Conservation (phyloP, 2,797 vertebrate genomes). For the Anguilla megastoma region DNA sequence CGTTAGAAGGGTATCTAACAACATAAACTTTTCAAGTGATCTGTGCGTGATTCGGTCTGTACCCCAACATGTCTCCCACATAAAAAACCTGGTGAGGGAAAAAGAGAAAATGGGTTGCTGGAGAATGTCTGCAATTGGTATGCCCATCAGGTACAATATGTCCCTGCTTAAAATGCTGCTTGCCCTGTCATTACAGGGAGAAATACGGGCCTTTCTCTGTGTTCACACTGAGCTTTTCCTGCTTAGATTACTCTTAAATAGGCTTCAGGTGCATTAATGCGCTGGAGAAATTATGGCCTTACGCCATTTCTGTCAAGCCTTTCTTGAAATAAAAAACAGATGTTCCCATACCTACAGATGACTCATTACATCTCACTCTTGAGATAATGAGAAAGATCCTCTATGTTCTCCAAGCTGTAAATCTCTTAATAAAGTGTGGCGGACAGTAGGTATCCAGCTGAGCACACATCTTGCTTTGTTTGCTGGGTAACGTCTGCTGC, state of each 20-base stretch:
- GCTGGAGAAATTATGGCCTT: neutral
- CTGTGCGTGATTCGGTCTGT: neutral
- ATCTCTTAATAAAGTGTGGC: neutral
- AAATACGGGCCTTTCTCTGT: neutral
- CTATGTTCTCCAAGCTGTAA: conserved; percentile 6
- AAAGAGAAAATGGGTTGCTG: neutral
- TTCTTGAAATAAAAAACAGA: neutral
- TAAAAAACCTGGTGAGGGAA: neutral
- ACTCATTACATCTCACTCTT: neutral
- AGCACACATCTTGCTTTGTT: conserved; percentile 1
- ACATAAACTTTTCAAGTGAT: neutral
- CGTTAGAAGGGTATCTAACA: neutral
- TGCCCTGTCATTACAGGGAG: neutral
- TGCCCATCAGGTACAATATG: neutral
- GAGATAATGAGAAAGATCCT: conserved; percentile 36
- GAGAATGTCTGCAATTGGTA: neutral
- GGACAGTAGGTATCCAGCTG: neutral
- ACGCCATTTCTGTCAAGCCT: neutral
- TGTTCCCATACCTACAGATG: neutral
- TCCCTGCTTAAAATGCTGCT: neutral
- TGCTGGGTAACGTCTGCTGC: conserved; percentile 8
- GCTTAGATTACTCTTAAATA: neutral
- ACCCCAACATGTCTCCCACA: neutral
- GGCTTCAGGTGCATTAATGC: neutral
- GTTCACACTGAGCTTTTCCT: neutral